These are phyloP conservation scores for Paramormyrops kingsleyae DNA, from an alignment of 2,113 vertebrate genomes.

Conservation along the genomic window DNA sequence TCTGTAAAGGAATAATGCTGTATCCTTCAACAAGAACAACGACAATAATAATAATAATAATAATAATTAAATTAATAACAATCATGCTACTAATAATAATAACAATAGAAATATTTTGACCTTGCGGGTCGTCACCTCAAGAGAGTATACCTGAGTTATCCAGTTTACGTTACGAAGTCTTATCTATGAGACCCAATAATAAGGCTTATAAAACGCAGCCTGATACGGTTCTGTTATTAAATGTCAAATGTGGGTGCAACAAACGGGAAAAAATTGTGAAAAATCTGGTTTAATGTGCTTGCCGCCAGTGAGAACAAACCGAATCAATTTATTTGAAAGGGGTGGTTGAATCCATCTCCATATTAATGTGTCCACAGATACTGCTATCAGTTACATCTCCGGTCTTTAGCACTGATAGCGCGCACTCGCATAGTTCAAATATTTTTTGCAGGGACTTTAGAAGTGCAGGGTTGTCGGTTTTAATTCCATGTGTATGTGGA, in stretches of 20 bases:
- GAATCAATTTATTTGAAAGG: not conserved
- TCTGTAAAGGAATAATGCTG: not conserved
- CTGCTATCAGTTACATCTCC: not conserved
- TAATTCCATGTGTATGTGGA: not conserved
- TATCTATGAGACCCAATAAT: not conserved
- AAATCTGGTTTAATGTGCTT: not conserved
- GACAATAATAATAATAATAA: not conserved
- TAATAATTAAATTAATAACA: not conserved
- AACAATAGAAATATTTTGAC: not conserved
- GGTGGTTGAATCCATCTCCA: not conserved
- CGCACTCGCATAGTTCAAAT: not conserved
- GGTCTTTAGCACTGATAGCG: not conserved
- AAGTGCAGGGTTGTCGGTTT: not conserved
- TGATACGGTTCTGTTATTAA: not conserved
- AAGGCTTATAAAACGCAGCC: not conserved
- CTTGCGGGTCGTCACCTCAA: not conserved
- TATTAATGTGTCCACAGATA: conserved; percentile 1
- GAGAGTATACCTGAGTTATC: not conserved
- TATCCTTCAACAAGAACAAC: not conserved
- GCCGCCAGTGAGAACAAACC: not conserved
- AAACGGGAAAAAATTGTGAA: not conserved
- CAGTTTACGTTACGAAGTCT: not conserved
- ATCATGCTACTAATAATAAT: not conserved
- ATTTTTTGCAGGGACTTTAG: not conserved
- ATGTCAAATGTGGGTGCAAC: not conserved